Conservation (phyloP, 2,113 vertebrate genomes). For the Lanius ludovicianus region DNA sequence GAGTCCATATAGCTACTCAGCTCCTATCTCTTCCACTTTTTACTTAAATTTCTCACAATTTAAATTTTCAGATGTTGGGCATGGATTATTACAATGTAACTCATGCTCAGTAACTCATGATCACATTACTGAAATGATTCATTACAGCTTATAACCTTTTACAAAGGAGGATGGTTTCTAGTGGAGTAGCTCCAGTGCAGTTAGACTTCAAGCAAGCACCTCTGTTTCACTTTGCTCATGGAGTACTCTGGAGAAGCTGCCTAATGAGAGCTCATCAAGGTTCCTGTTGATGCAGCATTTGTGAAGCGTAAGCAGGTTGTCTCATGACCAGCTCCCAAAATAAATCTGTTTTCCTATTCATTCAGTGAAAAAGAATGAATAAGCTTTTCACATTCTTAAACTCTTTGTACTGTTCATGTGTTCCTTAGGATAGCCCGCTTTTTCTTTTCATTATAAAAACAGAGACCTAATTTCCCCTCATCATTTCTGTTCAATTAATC, state of each 20-base stretch:
- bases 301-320: neutral
- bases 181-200: neutral
- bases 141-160: neutral
- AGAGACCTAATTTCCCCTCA: neutral
- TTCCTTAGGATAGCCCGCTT: neutral
- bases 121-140: neutral
- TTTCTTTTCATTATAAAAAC: neutral
- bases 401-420: neutral
- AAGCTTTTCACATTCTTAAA: neutral
- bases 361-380: neutral
- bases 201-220: neutral
- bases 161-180: neutral
- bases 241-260: neutral
- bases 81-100: neutral
- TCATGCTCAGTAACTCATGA: neutral
- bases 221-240: neutral
- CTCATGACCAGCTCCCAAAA: neutral
- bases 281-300: neutral
- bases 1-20: neutral
- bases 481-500: neutral
- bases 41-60: neutral
- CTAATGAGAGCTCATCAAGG: neutral
- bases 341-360: neutral
- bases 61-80: neutral
- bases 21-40: neutral